Evolutionary conservation across 2,113 vertebrate species (phyloP), one percentile per base, ranked within the genome.

Genomic region (Indri indri): DNA sequence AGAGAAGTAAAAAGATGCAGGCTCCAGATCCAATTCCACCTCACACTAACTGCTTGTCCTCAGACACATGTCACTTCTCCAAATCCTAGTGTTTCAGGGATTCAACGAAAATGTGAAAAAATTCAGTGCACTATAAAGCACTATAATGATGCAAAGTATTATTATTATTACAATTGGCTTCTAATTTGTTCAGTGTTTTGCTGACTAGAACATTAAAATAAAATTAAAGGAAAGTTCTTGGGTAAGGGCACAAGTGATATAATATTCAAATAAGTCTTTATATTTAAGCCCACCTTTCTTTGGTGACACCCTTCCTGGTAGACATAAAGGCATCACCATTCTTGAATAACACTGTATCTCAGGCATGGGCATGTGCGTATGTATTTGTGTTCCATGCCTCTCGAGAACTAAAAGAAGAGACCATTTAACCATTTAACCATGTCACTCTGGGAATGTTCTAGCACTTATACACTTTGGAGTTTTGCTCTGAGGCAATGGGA

Each of bases 221-320:
- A 92, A 95, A 52, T 45, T 34, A 86, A 76, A 83, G 50, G 54
- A 11, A 80, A 79, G 65, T 63, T 86, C 32, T 88, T 50, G 11
- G n/a, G 20, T 40, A 84, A 83, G 8, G 32, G 16, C 2, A 40
- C 27, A 52, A 70, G 25, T 81, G 63, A 87, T 52, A 6, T 16
- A 42, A 77, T 79, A 91, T 16, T 37, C 40, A 57, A 85, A 25
- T 54, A 86, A 40, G 65, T 45, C 50, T 81, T 77, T 25, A 42
- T 45, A 86, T 52, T 65, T 71, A 66, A 94, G 63, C 74, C 5
- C 40, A 40, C 61, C 59, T 70, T 79, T 85, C 50, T 68, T 70
- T 71, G 14, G 25, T 47, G 71, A 50, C 61, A 71, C 12, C 40
- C 74, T 61, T 91, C 7, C 4, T 5, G 71, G 0, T 13, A 8